A percentile compares a stretch with the other conserved stretches of the same genome.
These are phyloP conservation scores for Marcusenius ussheri DNA, from an alignment of 2,113 vertebrate genomes.

Conservation along the genomic window DNA sequence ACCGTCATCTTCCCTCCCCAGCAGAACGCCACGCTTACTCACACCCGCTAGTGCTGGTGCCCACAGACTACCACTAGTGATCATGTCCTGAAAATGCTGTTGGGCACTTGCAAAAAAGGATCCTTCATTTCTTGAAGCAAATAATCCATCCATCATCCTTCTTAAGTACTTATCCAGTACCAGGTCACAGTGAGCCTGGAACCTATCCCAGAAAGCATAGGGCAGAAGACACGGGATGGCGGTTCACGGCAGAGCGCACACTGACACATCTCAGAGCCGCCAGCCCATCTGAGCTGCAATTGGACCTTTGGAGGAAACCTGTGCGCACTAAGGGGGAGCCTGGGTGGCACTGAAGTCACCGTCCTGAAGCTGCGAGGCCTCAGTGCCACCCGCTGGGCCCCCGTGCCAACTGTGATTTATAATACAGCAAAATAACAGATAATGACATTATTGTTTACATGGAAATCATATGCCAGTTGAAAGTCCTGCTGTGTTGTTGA, in stretches of 20 bases:
- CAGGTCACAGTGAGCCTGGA: not conserved
- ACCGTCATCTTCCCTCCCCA: not conserved
- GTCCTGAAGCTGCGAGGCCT: not conserved
- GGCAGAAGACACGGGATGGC: not conserved
- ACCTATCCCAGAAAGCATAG: not conserved
- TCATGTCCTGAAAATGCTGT: not conserved
- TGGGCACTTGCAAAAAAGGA: not conserved
- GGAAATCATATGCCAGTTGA: not conserved
- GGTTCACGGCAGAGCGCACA: not conserved
- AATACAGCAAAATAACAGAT: not conserved
- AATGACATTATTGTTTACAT: not conserved
- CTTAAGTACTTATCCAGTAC: not conserved
- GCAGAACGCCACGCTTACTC: not conserved
- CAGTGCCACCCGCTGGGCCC: not conserved
- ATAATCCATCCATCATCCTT: not conserved
- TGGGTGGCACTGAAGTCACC: not conserved
- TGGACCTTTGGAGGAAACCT: not conserved
- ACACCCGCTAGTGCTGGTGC: not conserved
- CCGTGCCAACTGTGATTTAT: slow-evolving; percentile 1
- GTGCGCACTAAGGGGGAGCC: not conserved
- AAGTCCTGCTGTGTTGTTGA: not conserved
- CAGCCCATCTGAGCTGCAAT: not conserved
- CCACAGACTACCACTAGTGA: not conserved
- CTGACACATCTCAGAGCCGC: not conserved
- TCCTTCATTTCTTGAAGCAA: not conserved